Evolutionary conservation across 2,113 vertebrate genomes (phyloP), one percentile per base, ranked within the genome.

Genomic region (Catharus fuscescens): DNA sequence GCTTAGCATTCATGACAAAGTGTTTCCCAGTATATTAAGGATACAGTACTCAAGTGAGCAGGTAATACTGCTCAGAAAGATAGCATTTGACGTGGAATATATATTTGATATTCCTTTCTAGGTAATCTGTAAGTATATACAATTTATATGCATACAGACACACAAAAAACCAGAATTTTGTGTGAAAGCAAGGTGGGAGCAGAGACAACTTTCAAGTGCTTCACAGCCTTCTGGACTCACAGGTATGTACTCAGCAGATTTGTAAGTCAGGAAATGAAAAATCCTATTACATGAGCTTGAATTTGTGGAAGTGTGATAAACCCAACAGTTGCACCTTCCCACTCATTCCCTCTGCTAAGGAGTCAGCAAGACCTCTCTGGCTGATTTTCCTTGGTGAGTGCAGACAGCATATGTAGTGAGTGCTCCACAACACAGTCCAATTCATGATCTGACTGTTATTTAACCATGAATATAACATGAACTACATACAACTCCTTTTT

Each of bases 11-110:
- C 2, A 2, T 1, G 2, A 66, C 21, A 23, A 54, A 69, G 17
- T 2, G 0, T 74, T 78, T 34, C 32, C 18, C 59, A 21, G 26
- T 62, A 9, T 73, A 38, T 53, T 61, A 78, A 80, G 29, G 50
- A 59, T 90, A 74, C 52, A 74, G 60, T 90, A 92, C 52, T 45
- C 28, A 70, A 77, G 16, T 31, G 23, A 78, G n/a, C 52, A 74
- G 52, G 34, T 48, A 81, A 67, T 42, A 57, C 10, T 25, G n/a
- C 52, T 88, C 53, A 71, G 56, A 80, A 74, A 67, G 20, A 26
- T 15, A 56, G 28, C 25, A 53, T 53, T 64, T 77, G 77, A 34
- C 23, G 29, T 12, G 20, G 56, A 87, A 61, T 69, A 50, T 9
- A 12, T 62, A 18, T 57, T 44, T 73, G 8, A 71, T 47, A 64